Base-by-base conservation (phyloP, 2,797 vertebrate genomes). In the Amniataba percoides region DNA sequence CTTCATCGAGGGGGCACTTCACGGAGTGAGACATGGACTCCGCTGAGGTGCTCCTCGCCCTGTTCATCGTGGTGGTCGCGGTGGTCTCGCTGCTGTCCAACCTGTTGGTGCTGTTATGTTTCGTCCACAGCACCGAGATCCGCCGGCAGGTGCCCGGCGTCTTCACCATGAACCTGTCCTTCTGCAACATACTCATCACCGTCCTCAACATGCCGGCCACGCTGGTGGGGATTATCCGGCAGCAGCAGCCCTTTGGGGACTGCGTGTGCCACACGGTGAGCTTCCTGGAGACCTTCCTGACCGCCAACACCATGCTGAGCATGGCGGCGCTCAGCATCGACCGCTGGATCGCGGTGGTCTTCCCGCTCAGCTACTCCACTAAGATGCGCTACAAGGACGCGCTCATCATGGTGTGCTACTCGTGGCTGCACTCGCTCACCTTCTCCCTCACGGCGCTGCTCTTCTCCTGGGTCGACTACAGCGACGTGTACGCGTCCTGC, bases 331-430 rank as follows among this genome's bases (percentile, higher is more conserved):
- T 97, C 67, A 96, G 96, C 86, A 96, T 96, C 61, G 95, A 97
- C 93, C 95, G 95, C 55, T 96, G 96, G 96, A 96, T 96, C 67
- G 96, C 95, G 0, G 95, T 96, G 88, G 96, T 96, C 43, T 97
- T 97, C 89, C 96, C 95, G 18, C 86, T 96, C 70, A 95, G 95
- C 80, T 96, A 96, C 89, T 95, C 95, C 82, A 95, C 96, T 74
- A 96, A 95, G 79, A 96, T 97, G 96, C 93, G 96, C 80, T 97
- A 96, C 87, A 94, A 94, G 85, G 95, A 97, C 79, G 95, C 96
- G 9, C 89, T 95, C 90, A 91, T 96, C 82, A 96, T 97, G 94
- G 95, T 97, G 93, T 92, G 94, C 85, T 97, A 95, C 87, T 94
- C 95, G 14, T 96, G 96, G 96, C 88, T 96, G 31, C 96, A 95